phyloP scores from a whole-genome alignment of 2,113 vertebrate genomes.

The Callipepla californica region DNA sequence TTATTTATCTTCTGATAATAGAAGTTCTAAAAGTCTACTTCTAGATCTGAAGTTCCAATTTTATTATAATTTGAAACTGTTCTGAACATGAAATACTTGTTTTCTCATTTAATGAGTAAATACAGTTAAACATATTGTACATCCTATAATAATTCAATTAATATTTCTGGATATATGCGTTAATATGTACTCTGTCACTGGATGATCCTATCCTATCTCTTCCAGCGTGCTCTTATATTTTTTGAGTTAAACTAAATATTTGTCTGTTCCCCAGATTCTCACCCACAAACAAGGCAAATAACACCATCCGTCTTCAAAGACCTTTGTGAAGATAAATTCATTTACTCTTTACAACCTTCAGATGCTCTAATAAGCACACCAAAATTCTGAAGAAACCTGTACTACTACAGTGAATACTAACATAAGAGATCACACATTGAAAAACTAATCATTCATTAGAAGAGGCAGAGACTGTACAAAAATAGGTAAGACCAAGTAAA shows the following conservation, averaged over 20 bases:
- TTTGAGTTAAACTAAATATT: not conserved
- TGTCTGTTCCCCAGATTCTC: not conserved
- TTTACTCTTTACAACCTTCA: not conserved
- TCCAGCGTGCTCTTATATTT: not conserved
- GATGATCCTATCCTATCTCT: not conserved
- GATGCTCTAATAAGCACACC: not conserved
- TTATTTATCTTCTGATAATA: not conserved
- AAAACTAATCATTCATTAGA: constrained; percentile 15
- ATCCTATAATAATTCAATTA: not conserved
- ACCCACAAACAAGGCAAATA: not conserved
- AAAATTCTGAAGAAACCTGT: not conserved
- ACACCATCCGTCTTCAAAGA: not conserved
- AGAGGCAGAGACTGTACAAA: not conserved
- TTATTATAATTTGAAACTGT: not conserved
- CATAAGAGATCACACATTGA: not conserved
- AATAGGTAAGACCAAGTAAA: not conserved
- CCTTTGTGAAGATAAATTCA: not conserved
- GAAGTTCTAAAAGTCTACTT: not conserved
- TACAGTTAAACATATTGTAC: not conserved
- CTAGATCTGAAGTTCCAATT: not conserved
- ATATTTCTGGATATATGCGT: not conserved
- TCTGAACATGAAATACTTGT: not conserved
- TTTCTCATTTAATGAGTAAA: not conserved
- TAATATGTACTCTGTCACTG: not conserved
- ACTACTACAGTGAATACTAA: not conserved